These are phyloP conservation scores for Tychaedon coryphoeus DNA, from an alignment of 2,113 vertebrate genomes.

Conservation along the genomic window DNA sequence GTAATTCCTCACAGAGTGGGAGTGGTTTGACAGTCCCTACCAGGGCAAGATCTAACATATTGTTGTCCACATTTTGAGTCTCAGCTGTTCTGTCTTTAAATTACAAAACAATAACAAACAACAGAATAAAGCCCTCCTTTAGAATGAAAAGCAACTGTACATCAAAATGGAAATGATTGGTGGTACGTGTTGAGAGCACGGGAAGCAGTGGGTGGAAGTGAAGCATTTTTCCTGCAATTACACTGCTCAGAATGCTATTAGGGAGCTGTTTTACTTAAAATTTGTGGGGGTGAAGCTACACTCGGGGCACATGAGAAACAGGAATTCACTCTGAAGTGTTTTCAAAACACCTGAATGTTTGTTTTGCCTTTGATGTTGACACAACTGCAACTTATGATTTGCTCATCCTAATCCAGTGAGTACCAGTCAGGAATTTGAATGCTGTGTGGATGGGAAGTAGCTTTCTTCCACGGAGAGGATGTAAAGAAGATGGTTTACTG, in stretches of 20 bases:
- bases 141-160: not conserved
- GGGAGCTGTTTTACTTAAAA: not conserved
- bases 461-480: not conserved
- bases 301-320: not conserved
- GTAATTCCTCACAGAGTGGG: not conserved
- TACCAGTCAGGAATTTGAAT: not conserved
- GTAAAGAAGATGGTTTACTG: not conserved
- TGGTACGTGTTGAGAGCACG: not conserved
- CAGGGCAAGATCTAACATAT: not conserved
- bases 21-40: not conserved
- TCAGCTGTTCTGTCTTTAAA: not conserved
- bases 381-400: conserved; percentile 23
- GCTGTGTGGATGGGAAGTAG: not conserved
- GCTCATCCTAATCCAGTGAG: not conserved
- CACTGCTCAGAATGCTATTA: not conserved
- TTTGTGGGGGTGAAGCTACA: not conserved
- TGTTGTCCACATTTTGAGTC: not conserved
- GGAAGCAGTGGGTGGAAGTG: not conserved
- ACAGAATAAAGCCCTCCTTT: not conserved
- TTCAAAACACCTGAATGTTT: conserved; percentile 24
- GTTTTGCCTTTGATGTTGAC: conserved; percentile 46
- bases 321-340: not conserved
- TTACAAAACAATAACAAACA: not conserved
- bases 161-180: not conserved
- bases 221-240: not conserved